These are phyloP conservation scores for Turdus rufiventris DNA, from an alignment of 2,113 vertebrate genomes.

Conservation along the genomic window DNA sequence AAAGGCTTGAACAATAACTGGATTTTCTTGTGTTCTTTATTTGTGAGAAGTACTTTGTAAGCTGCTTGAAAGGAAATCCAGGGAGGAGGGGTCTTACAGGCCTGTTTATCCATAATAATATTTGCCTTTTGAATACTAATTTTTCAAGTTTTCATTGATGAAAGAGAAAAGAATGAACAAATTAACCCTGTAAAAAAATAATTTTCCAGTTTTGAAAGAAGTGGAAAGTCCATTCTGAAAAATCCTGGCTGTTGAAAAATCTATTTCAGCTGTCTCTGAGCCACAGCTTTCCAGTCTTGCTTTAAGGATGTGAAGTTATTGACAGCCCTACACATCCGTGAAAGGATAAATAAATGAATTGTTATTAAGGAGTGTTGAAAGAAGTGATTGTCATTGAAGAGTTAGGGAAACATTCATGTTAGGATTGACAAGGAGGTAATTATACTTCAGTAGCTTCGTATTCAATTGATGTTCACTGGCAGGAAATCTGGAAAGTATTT, in stretches of 20 bases:
- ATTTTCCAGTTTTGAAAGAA: neutral
- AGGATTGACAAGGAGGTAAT: conserved; percentile 55
- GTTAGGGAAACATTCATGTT: conserved; percentile 48
- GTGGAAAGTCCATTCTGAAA: neutral
- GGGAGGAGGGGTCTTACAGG: neutral
- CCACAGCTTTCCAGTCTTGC: neutral
- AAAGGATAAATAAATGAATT: conserved; percentile 63
- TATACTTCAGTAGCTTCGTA: conserved; percentile 17
- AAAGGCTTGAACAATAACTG: neutral
- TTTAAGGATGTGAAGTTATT: conserved; percentile 13
- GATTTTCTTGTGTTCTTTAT: neutral
- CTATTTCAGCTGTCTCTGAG: neutral
- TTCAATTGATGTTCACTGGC: conserved; percentile 53
- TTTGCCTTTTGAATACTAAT: neutral
- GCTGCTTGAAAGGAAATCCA: neutral
- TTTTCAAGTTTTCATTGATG: neutral
- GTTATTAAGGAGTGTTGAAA: conserved; percentile 61
- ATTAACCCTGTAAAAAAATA: neutral
- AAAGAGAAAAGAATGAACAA: neutral
- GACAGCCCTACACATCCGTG: neutral
- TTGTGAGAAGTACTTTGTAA: neutral
- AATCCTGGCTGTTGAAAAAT: neutral
- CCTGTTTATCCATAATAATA: neutral
- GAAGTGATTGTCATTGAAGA: conserved; percentile 60
- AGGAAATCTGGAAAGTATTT: conserved; percentile 30